Evolutionary conservation across 2,888 invertebrate species (phyloP).

Genomic region (Campoletis raptor): DNA sequence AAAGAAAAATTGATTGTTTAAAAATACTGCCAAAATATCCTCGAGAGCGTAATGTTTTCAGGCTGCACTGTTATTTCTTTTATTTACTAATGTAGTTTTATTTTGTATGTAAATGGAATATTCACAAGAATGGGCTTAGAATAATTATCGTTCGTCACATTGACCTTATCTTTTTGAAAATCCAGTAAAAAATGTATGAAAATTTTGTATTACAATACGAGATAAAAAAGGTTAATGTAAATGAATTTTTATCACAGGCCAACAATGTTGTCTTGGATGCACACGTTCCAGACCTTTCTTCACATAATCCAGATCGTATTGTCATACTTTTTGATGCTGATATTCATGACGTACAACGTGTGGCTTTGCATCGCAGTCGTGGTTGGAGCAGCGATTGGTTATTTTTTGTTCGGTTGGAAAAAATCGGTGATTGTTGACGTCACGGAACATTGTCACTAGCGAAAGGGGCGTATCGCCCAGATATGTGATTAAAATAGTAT

Average conservation of each 20-base stretch:
- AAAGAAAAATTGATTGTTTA: neutral
- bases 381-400: slow-evolving; percentile 95
- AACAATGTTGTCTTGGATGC: slow-evolving; percentile 93
- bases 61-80: too few relatives aligned
- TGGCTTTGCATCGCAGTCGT: slow-evolving; percentile 97
- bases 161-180: neutral
- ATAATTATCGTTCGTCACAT: neutral
- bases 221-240: slow-evolving; percentile 5
- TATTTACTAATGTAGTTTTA: too few relatives aligned
- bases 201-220: neutral
- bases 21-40: neutral
- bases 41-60: too few relatives aligned
- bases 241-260: slow-evolving; percentile 87
- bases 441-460: slow-evolving; percentile 97
- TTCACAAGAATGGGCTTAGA: neutral
- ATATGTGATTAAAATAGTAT: neutral
- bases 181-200: neutral
- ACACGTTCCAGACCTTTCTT: slow-evolving; percentile 94
- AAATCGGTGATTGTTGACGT: slow-evolving; percentile 97
- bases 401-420: slow-evolving; percentile 98
- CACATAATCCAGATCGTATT: slow-evolving; percentile 96
- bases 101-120: neutral
- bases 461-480: slow-evolving; percentile 47
- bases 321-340: slow-evolving; percentile 97
- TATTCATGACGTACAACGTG: slow-evolving; percentile 98